Evolutionary conservation across 92 coral and sea anemone species (phyloP), one percentile per base, ranked within the genome.

Genomic region (Anthopleura xanthogrammica): DNA sequence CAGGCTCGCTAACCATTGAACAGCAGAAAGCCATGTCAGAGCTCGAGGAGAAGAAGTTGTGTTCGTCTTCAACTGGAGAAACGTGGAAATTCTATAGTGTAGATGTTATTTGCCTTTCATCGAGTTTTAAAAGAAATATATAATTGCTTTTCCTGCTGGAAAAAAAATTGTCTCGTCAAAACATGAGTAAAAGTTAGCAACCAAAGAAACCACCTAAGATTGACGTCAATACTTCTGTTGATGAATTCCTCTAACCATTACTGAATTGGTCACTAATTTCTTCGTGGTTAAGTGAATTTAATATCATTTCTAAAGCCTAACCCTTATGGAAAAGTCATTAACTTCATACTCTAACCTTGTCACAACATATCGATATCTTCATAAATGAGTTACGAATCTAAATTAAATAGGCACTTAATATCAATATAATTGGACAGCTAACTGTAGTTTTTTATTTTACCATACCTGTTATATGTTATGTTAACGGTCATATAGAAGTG

Each of bases 261-360:
- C 29, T 68, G 74, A 68, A 68, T 68, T 68, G 74, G 74, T 68
- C 43, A 19, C 16, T 68, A 12, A 68, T 68, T 68, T 68, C 74
- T 68, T 68, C 17, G 74, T 68, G 16, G 74, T 24, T 13, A 68
- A 68, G 42, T 68, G 74, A 68, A 68, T 68, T 68, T 29, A 68
- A 68, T 68, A 68, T 68, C 41, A 29, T 29, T 62, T 1, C 41
- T 68, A 24, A 68, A 68, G 43, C 74, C 74, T 68, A 14, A 2
- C 23, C 70, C 70, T 62, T 29, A 68, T 68, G 74, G 74, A 68
- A 68, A 68, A 68, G 16, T 68, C 74, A 29, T 68, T 68, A 68
- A 11, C 74, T 68, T 68, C 41, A 24, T 14, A 68, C 24, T 68
- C 29, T 68, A 36, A 68, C 46, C 74, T 68, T 68, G 74, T 68